Conservation (phyloP, 2,797 vertebrate species). For the Fistularia tabacaria region DNA sequence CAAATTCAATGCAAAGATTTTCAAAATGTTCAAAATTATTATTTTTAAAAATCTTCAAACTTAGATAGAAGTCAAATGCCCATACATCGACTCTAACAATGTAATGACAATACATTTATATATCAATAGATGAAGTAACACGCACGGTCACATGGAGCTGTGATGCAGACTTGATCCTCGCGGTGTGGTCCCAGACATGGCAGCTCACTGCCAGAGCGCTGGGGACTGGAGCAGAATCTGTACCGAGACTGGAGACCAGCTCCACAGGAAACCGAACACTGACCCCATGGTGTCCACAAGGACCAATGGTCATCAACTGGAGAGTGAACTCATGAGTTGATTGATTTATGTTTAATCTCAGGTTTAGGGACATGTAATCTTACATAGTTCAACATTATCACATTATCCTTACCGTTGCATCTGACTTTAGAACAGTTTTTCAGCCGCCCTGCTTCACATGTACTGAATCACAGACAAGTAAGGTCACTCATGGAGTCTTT, state of each 20-base stretch:
- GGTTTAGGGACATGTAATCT: too few relatives aligned
- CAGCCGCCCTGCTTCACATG: constrained; percentile 78
- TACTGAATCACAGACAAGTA: constrained; percentile 57
- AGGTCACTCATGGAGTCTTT: too few relatives aligned
- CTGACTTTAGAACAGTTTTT: constrained; percentile 73
- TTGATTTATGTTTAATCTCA: too few relatives aligned
- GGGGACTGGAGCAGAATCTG: constrained; percentile 78
- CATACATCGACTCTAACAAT: neutral
- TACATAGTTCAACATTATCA: neutral
- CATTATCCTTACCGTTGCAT: constrained; percentile 72
- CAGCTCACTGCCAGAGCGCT: constrained; percentile 55
- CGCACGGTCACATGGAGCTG: constrained; percentile 74
- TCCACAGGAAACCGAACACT: constrained; percentile 80
- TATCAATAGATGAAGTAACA: constrained; percentile 5
- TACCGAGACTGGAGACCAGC: constrained; percentile 76
- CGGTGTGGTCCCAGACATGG: constrained; percentile 77
- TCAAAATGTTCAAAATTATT: too few relatives aligned
- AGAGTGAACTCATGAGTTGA: neutral
- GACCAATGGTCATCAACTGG: constrained; percentile 78
- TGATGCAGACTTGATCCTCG: constrained; percentile 77
- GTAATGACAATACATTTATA: neutral
- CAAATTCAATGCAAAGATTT: too few relatives aligned
- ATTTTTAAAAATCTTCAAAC: too few relatives aligned
- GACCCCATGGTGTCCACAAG: constrained; percentile 84
- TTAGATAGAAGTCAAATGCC: too few relatives aligned